Conservation (phyloP, 2,888 invertebrate genomes). For the Xestia ashworthii region DNA sequence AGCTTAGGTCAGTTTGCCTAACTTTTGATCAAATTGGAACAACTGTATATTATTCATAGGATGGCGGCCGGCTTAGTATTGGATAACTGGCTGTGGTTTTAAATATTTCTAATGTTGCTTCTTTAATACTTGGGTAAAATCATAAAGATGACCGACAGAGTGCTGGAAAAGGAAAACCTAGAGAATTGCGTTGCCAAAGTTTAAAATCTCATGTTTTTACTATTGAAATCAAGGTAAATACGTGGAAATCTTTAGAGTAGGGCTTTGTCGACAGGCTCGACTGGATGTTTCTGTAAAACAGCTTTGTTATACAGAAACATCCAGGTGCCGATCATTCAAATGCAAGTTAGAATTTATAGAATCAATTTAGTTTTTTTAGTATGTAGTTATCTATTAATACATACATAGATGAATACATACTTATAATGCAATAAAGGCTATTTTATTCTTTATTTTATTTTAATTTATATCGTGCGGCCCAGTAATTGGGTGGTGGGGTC, state of each 20-base stretch:
- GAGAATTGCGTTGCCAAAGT: neutral
- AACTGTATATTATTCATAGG: neutral
- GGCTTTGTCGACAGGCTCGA: too few species aligned
- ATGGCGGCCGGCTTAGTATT: neutral
- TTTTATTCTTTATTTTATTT: too few species aligned
- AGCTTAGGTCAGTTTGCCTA: slow-evolving; percentile 9
- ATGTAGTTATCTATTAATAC: too few species aligned
- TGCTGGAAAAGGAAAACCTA: neutral
- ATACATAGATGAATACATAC: too few species aligned
- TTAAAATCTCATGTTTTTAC: neutral
- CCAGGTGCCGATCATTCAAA: too few species aligned
- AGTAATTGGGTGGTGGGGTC: neutral
- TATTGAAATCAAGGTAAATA: neutral
- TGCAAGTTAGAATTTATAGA: too few species aligned
- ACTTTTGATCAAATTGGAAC: neutral
- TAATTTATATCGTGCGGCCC: too few species aligned
- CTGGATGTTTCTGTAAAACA: too few species aligned
- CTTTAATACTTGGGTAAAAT: neutral
- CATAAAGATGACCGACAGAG: neutral
- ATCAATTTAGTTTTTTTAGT: too few species aligned
- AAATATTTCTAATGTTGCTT: neutral
- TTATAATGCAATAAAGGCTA: too few species aligned
- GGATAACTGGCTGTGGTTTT: neutral
- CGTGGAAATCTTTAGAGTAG: too few species aligned
- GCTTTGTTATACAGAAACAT: too few species aligned